phyloP scores from a whole-genome alignment of 2,888 invertebrate species.

The Patella ulyssiponensis region DNA sequence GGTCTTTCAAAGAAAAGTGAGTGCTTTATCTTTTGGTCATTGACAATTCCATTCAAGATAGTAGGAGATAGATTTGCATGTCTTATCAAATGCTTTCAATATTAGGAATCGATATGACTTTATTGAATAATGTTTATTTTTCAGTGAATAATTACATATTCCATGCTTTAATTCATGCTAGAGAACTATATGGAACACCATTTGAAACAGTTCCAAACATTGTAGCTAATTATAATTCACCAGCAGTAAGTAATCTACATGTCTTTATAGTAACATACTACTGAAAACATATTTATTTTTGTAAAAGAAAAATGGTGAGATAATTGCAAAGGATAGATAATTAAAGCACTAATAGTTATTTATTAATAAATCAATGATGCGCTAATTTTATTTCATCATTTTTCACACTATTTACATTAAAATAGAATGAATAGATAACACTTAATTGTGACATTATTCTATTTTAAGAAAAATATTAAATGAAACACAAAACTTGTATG shows the following conservation, averaged over 20 bases:
- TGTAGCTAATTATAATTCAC: conserved; percentile 31
- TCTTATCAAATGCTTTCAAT: not conserved
- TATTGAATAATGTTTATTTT: conserved; percentile 38
- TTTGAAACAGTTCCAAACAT: conserved; percentile 34
- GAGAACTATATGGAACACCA: conserved; percentile 70
- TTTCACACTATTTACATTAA: not conserved
- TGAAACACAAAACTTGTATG: too few relatives aligned
- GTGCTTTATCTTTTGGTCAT: conserved; percentile 45
- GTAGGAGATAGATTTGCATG: not conserved
- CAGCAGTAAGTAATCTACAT: conserved; percentile 38
- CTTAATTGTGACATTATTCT: too few relatives aligned
- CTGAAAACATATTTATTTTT: not conserved
- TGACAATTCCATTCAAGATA: not conserved
- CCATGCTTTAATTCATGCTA: conserved; percentile 70
- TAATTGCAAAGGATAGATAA: too few relatives aligned
- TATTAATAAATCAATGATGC: too few relatives aligned
- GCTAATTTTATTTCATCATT: not conserved
- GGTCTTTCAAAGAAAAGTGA: conserved; percentile 76
- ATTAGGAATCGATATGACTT: not conserved
- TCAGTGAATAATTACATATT: conserved; percentile 74
- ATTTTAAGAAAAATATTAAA: too few relatives aligned
- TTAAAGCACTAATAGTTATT: too few relatives aligned
- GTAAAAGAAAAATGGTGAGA: not conserved
- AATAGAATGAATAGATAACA: not conserved
- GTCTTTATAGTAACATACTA: not conserved